Evolutionary conservation across 2,113 vertebrate species (phyloP), one percentile per base, ranked within the genome.

Genomic region (Alethe diademata): DNA sequence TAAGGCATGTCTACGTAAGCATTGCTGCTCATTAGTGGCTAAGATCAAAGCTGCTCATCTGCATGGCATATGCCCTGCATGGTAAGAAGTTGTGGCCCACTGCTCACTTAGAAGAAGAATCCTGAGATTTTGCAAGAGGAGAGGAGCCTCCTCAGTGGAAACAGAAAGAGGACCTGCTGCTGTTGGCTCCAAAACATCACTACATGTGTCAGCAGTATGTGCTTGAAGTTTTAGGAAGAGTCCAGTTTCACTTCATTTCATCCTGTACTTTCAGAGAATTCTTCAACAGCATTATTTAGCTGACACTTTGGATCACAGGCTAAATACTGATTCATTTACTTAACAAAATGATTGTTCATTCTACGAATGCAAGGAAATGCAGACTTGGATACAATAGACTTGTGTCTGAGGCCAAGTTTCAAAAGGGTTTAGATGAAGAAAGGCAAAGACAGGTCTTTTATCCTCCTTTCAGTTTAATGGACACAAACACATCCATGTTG

Each of bases 1-100:
- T 33, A 56, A 57, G 23, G 8, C 53, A 38, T 0, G 0, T 69
- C 28, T 65, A 4, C 0, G 0, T 75, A 61, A 85, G 28, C n/a
- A 35, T n/a, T 1, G 1, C 24, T 82, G 62, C 42, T 76, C 14
- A 31, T 56, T 89, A 9, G 29, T 78, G 57, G 11, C 13, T 78
- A 51, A 69, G 40, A 85, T 72, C 48, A 64, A 75, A 87, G 48
- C 20, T 89, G 72, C 25, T 95, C 53, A 45, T 80, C 83, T 94
- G 83, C 65, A 29, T 61, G 73, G 53, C 73, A 58, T 45, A 72
- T 38, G 40, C 40, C 24, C 18, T 4, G 1, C 1, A 1, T 22
- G 51, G 65, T 19, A 50, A 35, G 26, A 82, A 69, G 48, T 4
- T 9, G 14, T 88, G 26, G 28, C 54, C 67, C 1, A 0, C 45